These are phyloP conservation scores for Eulemur macaco DNA, from an alignment of 2,113 vertebrate species.

Conservation along the genomic window DNA sequence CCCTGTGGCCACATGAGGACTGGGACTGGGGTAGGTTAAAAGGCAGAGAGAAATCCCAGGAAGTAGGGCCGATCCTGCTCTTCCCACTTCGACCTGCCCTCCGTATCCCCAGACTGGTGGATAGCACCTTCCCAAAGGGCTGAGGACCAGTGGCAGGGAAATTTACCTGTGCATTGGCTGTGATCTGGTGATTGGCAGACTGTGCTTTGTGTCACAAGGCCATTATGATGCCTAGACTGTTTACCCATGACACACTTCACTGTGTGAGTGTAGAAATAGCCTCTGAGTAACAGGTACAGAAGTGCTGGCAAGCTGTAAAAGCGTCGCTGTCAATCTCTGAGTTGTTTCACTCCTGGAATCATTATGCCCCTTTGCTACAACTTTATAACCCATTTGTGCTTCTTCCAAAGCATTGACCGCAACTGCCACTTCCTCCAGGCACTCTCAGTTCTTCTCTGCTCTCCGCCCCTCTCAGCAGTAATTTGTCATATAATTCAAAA, in stretches of 20 bases:
- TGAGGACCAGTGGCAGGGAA: neutral
- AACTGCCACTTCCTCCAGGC: neutral
- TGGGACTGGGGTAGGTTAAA: neutral
- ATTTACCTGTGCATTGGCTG: neutral
- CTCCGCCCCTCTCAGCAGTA: neutral
- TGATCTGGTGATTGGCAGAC: neutral
- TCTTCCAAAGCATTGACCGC: neutral
- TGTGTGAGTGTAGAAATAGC: conserved; percentile 17
- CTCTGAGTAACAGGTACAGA: neutral
- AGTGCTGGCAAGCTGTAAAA: conserved; percentile 39
- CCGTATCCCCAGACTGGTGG: neutral
- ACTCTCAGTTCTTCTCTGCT: neutral
- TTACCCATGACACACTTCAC: conserved; percentile 33
- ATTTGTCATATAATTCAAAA: conserved; percentile 60
- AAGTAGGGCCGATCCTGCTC: neutral
- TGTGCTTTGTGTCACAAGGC: neutral
- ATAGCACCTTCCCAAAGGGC: neutral
- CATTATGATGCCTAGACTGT: conserved; percentile 37
- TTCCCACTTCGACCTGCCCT: neutral
- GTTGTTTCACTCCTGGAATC: neutral
- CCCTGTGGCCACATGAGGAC: neutral
- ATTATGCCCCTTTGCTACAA: neutral
- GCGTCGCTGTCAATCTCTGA: neutral
- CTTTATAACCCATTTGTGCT: conserved; percentile 44
- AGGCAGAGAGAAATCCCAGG: neutral